Evolutionary conservation across 2,113 vertebrate species (phyloP), one percentile per base, ranked within the genome.

Genomic region (Struthidea cinerea): DNA sequence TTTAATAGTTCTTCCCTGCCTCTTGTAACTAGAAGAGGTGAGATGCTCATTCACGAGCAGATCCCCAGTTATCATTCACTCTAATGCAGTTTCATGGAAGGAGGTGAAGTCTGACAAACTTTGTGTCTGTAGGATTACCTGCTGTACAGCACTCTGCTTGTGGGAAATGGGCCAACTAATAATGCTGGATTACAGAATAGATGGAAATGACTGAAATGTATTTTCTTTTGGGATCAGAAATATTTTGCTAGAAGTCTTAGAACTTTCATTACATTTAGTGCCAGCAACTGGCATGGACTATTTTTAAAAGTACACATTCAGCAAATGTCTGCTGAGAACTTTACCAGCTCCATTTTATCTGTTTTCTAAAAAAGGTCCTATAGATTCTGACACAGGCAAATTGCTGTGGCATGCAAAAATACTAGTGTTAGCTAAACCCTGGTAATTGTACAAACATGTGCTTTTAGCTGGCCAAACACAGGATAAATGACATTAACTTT

Each of bases 381-480:
- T 44, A 78, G 68, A 47, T 49, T 67, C 69, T 75, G 89, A 86
- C 64, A 71, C 42, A 86, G 90, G 86, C 91, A 94, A 90, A 83
- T 81, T 94, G 60, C 93, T 91, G 93, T 78, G 89, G 89, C 83
- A 89, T 90, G 35, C 91, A 84, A 84, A 96, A 96, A 93, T 67
- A 93, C 89, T 69, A 93, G 60, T 44, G 55, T 91, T 95, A 89
- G 91, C 73, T 81, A 77, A 94, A 91, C 52, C 60, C 56, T 78
- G 50, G 89, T 90, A 63, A 90, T 77, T 89, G 64, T 77, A 87
- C 86, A 77, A 92, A 84, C 39, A 78, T 26, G 16, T 53, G 80
- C 68, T 84, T 89, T 71, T 77, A 93, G 83, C 86, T 89, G 89
- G 83, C 80, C 64, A 91, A 87, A 89, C 47, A 75, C 47, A 64